Base-by-base conservation (phyloP, 2,888 invertebrate genomes). In the Abrostola triplasia region DNA sequence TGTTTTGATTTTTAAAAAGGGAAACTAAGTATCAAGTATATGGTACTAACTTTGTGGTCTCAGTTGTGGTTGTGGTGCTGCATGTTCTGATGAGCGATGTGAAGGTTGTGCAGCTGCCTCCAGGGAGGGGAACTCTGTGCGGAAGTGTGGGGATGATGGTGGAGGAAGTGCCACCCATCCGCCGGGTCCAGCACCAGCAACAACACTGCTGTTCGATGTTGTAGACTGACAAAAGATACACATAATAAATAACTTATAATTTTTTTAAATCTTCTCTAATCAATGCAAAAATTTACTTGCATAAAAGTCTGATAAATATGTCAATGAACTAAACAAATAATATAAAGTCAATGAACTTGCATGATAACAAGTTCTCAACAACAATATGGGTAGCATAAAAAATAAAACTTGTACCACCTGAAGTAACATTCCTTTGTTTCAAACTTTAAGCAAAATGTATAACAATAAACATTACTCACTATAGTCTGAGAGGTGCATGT, bases 111-210 rank as follows among this genome's bases (percentile, higher is more conserved):
- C 95, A 84, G 95, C 93, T 80, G 96, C 95, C 89, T 95, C 96
- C 83, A 96, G 90, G 88, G 98, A 98, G 88, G 99, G 99, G 95
- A 99, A 99, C 95, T 99, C 99, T 96, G 98, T 98, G 95, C 98
- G 98, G 95, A 98, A 98, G 93, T 97, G 97, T 82, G 98, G 98
- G 91, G 98, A 97, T 83, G 97, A 97, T 69, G 97, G 95, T 42
- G 96, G 96, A 53, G 96, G 96, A 58, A 95, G 92, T 9, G 94
- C 83, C 70, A 91, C 95, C 95, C 95, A 95, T 76, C 95, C 95
- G 67, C 92, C 92, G 50, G 91, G 85, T 52, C 86, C 90, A 80
- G 87, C 84, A 76, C 95, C 96, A 88, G 95, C 96, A 92, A 92
- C 95, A 87, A 94, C 95, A 93, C 92, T 95, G 95, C 95, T 96